Base-by-base conservation (phyloP, 2,888 invertebrate genomes). In the Galerucella nymphaeae region DNA sequence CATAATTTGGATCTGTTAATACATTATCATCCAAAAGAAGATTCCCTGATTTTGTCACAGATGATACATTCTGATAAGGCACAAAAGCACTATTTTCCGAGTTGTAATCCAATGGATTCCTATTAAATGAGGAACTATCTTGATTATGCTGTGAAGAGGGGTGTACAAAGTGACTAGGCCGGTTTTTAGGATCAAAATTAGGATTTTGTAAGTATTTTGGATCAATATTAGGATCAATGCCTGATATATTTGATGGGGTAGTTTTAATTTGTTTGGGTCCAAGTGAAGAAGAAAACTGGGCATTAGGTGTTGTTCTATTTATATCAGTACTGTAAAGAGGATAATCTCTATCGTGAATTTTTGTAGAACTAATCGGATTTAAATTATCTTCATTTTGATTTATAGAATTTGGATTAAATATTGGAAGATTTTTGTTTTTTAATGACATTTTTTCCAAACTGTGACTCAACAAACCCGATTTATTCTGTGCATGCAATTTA, bases 401-500 rank as follows among this genome's bases (percentile, higher is more conserved):
- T 8, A 72, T 11, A 13, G 48, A 20, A 48, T 71, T 74, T 4
- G 76, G 76, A 55, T 18, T 30, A 30, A 63, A 66, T 20, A 61
- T 57, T 6, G 75, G 75, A 42, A 75, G 63, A 64, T 23, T 64
- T 53, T 70, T 75, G 2, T 70, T 67, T 11, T 70, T 74, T 38
- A 78, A 30, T 41, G 50, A 72, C 14, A 78, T n/a, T 16, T 73
- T 74, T 9, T 75, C 72, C 38, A 78, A 63, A n/a, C 42, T 73
- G 18, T 69, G 50, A 13, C 42, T 71, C 53, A 77, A 65, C 53
- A 41, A 41, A 5, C 61, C 38, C 10, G 80, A 72, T 65, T 78
- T 80, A 6, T 78, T 67, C 20, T 81, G 76, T 1, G 78, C 77
- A 55, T 82, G 82, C 41, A 85, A 72, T 71, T 82, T 79, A 5